phyloP scores from a whole-genome alignment of 64 coral and sea anemone genomes.

The Porites lutea region DNA sequence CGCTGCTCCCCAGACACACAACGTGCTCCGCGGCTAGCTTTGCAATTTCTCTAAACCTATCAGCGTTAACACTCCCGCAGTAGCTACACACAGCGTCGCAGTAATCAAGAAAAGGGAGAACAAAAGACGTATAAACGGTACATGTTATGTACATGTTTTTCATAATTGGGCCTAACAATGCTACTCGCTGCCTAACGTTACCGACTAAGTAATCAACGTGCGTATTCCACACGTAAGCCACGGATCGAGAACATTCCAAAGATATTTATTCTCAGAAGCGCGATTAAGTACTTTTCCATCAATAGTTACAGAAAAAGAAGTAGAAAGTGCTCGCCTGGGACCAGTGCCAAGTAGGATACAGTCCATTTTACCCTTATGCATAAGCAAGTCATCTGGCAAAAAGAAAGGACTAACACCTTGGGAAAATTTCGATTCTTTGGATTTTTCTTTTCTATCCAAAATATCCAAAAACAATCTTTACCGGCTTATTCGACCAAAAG shows the following conservation, averaged over 20 bases:
- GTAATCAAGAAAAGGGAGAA: neutral
- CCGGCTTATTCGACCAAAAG: too few species aligned
- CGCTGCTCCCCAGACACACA: neutral
- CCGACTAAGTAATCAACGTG: constrained; percentile 17
- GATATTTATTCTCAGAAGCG: constrained; percentile 7
- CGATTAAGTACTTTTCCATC: neutral
- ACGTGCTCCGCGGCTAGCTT: neutral
- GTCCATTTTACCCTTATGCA: constrained; percentile 44
- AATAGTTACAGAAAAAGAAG: constrained; percentile 11
- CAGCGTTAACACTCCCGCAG: neutral
- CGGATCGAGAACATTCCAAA: constrained; percentile 17
- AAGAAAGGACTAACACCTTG: too few species aligned
- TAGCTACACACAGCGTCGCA: constrained; percentile 60
- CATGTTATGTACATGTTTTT: constrained; percentile 32
- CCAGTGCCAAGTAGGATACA: constrained; percentile 15
- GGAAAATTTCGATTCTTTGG: too few species aligned
- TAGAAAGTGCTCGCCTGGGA: neutral
- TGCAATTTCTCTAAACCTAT: constrained; percentile 36
- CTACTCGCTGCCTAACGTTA: constrained; percentile 1
- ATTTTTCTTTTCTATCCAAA: too few species aligned
- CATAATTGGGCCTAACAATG: neutral
- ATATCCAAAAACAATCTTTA: too few species aligned
- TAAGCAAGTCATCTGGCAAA: neutral
- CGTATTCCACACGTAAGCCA: constrained; percentile 22
- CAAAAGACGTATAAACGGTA: constrained; percentile 27